These are phyloP conservation scores for Leptinotarsa lineolata DNA, from an alignment of 1,140 invertebrate species.

Conservation along the genomic window DNA sequence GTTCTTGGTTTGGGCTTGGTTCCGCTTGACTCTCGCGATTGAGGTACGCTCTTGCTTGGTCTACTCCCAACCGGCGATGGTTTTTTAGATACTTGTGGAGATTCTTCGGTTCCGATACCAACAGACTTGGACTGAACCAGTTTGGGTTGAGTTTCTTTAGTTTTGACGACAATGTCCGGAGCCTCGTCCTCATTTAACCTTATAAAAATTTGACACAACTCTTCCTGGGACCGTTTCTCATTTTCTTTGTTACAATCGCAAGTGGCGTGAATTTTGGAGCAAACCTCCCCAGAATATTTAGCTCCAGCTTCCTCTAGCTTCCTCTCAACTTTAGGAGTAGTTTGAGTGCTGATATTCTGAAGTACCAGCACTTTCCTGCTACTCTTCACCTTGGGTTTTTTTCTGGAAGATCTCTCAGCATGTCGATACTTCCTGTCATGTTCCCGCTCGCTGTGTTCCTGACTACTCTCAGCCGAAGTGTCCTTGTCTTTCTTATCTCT, in stretches of 20 bases:
- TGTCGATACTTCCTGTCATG: not conserved
- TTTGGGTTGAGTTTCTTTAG: constrained; percentile 20
- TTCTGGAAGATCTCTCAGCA: not conserved
- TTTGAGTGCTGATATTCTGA: constrained; percentile 53
- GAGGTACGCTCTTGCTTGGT: not conserved
- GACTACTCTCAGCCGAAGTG: constrained; percentile 20
- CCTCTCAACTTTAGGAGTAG: constrained; percentile 43
- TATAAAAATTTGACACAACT: constrained; percentile 52
- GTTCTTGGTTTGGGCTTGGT: constrained; percentile 24
- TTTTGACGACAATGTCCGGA: constrained; percentile 41
- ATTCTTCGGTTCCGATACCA: constrained; percentile 28
- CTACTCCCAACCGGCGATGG: not conserved
- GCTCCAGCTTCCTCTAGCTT: constrained; percentile 28
- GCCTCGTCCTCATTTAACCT: constrained; percentile 49
- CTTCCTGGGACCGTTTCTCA: constrained; percentile 30
- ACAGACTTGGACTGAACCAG: constrained; percentile 23
- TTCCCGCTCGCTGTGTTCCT: not conserved
- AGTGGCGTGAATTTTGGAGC: constrained; percentile 31
- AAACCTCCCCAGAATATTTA: not conserved
- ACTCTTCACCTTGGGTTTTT: constrained; percentile 31
- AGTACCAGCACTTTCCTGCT: constrained; percentile 39
- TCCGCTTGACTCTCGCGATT: not conserved
- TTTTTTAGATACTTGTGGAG: not conserved
- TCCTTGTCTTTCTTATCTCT: constrained; percentile 28
- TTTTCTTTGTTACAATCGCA: constrained; percentile 41